A percentile compares a stretch with the other conserved stretches of the same genome.
Conservation (phyloP, 2,113 vertebrate species). For the Xenopus laevis region DNA sequence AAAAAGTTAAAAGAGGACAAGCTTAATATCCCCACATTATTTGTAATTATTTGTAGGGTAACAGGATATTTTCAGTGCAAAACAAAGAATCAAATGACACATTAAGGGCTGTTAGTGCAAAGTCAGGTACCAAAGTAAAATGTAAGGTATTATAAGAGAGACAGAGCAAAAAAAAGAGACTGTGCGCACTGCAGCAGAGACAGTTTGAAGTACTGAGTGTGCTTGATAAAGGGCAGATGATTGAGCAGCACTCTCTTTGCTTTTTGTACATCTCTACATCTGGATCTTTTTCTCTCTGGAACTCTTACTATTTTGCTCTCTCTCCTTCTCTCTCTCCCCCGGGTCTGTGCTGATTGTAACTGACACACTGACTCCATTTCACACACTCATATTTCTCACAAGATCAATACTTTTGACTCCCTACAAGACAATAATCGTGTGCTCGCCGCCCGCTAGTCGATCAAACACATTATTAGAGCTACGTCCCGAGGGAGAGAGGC, state of each 20-base stretch:
- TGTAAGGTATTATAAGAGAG: too few relatives aligned
- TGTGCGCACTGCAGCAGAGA: conserved; percentile 46
- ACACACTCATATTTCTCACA: conserved; percentile 92
- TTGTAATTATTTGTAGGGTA: too few relatives aligned
- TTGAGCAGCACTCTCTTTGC: conserved; percentile 28
- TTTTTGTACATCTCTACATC: conserved; percentile 10
- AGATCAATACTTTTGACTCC: conserved; percentile 96
- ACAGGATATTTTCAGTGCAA: too few relatives aligned
- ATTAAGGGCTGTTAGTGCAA: too few relatives aligned
- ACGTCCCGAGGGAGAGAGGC: conserved; percentile 68
- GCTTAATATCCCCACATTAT: too few relatives aligned
- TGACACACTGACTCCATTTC: conserved; percentile 92
- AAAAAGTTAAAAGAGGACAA: too few relatives aligned
- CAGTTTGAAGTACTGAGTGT: conserved; percentile 44
- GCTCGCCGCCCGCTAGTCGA: conserved; percentile 84
- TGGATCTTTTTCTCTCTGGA: background rate
- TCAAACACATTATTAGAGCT: conserved; percentile 91
- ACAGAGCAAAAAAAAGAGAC: too few relatives aligned
- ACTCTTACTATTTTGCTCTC: conserved; percentile 24
- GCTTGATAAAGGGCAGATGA: conserved; percentile 19
- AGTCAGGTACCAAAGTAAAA: too few relatives aligned
- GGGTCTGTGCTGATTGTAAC: conserved; percentile 92
- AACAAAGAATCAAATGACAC: too few relatives aligned
- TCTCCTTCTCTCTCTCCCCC: conserved; percentile 72
- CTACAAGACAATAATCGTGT: conserved; percentile 96